Percentiles rank a stretch among this genome's conserved stretches.
Conservation (phyloP, 2,888 invertebrate species). For the Operophtera brumata region DNA sequence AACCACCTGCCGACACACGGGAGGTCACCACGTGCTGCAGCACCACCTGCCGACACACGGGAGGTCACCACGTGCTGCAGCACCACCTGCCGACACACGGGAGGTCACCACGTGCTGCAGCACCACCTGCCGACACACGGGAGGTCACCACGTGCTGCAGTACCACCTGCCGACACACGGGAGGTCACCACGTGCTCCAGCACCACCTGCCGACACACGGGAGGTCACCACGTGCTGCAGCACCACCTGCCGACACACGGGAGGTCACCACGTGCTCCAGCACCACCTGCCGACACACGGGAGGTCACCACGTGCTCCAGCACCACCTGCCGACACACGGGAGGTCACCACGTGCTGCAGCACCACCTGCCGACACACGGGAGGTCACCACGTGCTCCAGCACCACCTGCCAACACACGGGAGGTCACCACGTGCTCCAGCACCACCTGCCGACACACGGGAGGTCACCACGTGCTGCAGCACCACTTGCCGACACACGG, state of each 20-base stretch:
- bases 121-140: slow-evolving; percentile 16
- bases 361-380: slow-evolving; percentile 16
- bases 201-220: no score
- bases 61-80: slow-evolving; percentile 34
- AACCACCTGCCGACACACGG: slow-evolving; percentile 16
- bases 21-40: slow-evolving; percentile 40
- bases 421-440: slow-evolving; percentile 42
- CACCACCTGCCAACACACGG: slow-evolving; percentile 44
- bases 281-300: slow-evolving; percentile 49
- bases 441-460: slow-evolving; percentile 16
- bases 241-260: slow-evolving; percentile 16
- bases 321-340: slow-evolving; percentile 16
- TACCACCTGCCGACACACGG: slow-evolving; percentile 16
- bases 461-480: slow-evolving; percentile 40
- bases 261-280: slow-evolving; percentile 34
- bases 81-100: no score
- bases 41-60: slow-evolving; percentile 16
- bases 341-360: slow-evolving; percentile 40
- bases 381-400: slow-evolving; percentile 45
- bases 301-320: no score
- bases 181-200: slow-evolving; percentile 34
- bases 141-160: slow-evolving; percentile 40
- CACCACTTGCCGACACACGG: slow-evolving; percentile 15
- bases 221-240: slow-evolving; percentile 42
- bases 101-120: slow-evolving; percentile 42